These are phyloP conservation scores for Ochropleura leucogaster DNA, from an alignment of 2,888 invertebrate species.

Conservation along the genomic window DNA sequence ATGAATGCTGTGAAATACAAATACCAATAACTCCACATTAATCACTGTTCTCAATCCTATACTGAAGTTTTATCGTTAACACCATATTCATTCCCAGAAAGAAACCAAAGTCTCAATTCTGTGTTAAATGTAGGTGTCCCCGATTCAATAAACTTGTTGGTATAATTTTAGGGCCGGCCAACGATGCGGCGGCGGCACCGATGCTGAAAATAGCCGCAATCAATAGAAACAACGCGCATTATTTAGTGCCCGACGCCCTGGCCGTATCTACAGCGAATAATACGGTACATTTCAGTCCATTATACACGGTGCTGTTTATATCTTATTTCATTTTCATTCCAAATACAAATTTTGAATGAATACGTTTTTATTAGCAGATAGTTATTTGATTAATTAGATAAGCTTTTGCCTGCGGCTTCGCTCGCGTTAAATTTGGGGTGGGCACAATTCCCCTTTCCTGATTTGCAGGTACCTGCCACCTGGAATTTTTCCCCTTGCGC, in stretches of 20 bases:
- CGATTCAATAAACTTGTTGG: constrained; percentile 44
- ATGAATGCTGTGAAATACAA: neutral
- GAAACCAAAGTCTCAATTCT: constrained; percentile 6
- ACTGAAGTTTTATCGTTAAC: neutral
- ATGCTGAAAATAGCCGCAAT: constrained; percentile 82
- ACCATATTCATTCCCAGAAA: neutral
- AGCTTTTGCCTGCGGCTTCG: too few relatives aligned
- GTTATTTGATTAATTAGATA: neutral
- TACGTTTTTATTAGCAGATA: constrained; percentile 52
- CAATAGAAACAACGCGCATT: constrained; percentile 78
- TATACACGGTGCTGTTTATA: constrained; percentile 57
- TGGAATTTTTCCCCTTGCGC: too few relatives aligned
- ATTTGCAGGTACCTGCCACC: too few relatives aligned
- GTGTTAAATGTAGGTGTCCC: constrained; percentile 35
- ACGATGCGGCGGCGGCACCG: constrained; percentile 60
- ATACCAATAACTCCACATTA: neutral
- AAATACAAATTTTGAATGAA: constrained; percentile 48
- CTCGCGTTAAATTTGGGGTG: too few relatives aligned
- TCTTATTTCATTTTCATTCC: constrained; percentile 64
- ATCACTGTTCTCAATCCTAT: neutral
- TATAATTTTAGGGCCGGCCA: constrained; percentile 54
- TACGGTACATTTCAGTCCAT: constrained; percentile 60
- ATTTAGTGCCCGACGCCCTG: constrained; percentile 70
- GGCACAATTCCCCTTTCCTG: too few relatives aligned
- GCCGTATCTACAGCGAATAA: constrained; percentile 59